Percentiles rank a stretch among this genome's conserved stretches.
These are phyloP conservation scores for Nothura maculosa DNA, from an alignment of 2,797 vertebrate species.

Conservation along the genomic window DNA sequence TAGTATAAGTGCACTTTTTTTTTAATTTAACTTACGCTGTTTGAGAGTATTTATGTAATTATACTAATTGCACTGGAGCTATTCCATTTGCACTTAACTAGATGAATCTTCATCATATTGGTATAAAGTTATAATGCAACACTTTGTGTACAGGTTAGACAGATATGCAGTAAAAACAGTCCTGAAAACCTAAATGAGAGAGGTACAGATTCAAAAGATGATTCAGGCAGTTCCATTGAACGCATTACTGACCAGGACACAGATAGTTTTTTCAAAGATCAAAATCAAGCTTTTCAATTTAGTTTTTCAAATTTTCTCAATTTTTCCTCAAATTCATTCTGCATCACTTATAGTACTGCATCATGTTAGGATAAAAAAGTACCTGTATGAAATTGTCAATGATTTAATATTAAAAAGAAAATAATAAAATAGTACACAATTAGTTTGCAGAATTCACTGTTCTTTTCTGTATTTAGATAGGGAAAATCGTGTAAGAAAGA, in stretches of 20 bases:
- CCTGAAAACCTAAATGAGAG: not conserved
- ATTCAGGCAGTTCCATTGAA: not conserved
- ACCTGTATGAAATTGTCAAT: accelerated
- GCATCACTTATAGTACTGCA: accelerated
- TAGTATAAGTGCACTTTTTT: not conserved
- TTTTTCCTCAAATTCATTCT: not conserved
- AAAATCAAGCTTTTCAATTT: not conserved
- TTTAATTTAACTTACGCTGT: not conserved
- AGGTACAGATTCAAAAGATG: not conserved
- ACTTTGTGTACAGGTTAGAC: not conserved
- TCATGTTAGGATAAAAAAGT: not conserved
- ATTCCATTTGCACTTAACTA: not conserved
- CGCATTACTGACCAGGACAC: not conserved
- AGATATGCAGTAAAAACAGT: not conserved
- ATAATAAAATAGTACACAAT: not conserved
- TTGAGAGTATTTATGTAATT: not conserved
- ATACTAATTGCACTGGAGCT: no score
- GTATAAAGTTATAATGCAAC: not conserved
- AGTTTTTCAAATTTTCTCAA: no score
- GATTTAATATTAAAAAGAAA: not conserved
- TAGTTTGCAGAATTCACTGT: not conserved
- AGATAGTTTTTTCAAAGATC: not conserved
- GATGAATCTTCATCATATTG: not conserved
- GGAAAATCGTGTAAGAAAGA: not conserved
- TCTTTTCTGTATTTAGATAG: not conserved